Evolutionary conservation across 2,113 vertebrate species (phyloP).

Genomic region (Callionymus lyra): DNA sequence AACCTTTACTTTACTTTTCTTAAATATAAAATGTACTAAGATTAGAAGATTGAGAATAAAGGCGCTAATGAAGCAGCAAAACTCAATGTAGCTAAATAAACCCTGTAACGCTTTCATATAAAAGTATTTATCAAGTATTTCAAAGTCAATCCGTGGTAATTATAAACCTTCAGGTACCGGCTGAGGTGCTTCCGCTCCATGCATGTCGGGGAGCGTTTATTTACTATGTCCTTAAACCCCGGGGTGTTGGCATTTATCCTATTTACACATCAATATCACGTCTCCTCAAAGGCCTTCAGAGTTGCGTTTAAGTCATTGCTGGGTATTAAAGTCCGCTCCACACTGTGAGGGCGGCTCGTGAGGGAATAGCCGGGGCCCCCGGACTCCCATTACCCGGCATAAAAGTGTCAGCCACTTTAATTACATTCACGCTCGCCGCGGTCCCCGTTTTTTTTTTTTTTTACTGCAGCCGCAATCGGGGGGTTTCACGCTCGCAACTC

Average conservation of each 20-base stretch:
- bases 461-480: conserved; percentile 63
- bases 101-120: no score
- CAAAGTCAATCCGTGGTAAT: conserved; percentile 4
- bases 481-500: conserved; percentile 55
- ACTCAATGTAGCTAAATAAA: no score
- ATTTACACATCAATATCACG: conserved; percentile 97
- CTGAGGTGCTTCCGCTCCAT: conserved; percentile 38
- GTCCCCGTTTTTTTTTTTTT: no score
- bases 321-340: conserved; percentile 86
- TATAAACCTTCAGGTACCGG: no score
- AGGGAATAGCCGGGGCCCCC: conserved; percentile 74
- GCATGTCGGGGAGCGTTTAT: conserved; percentile 67
- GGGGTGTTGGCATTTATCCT: conserved; percentile 95
- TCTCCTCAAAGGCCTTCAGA: conserved; percentile 80
- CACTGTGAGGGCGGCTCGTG: conserved; percentile 75
- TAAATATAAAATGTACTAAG: no score
- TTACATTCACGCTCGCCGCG: conserved; percentile 66
- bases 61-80: no score
- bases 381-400: conserved; percentile 73
- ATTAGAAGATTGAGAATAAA: no score
- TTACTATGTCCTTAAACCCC: conserved; percentile 75
- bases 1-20: no score
- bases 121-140: not conserved
- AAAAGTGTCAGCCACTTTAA: conserved; percentile 72
- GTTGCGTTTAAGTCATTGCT: conserved; percentile 94